Evolutionary conservation across 1,140 invertebrate species (phyloP).

Genomic region (Eriocheir sinensis): DNA sequence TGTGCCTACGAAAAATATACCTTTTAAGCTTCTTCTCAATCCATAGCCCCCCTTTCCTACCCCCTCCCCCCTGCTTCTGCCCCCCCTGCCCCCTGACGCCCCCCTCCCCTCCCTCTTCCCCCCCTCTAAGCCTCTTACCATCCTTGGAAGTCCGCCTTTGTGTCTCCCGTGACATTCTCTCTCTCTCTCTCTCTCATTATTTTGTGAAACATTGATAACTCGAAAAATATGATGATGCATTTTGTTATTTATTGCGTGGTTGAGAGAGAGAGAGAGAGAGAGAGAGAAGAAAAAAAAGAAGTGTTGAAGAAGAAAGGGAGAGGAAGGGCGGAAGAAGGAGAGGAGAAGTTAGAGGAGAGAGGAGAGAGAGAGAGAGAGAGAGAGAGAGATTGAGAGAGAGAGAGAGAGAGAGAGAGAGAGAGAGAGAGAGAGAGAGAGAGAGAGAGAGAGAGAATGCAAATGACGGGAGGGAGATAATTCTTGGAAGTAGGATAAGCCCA

Average conservation of each 20-base stretch:
- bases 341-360: no score
- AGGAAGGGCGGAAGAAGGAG: background rate
- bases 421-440: background rate
- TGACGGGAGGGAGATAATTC: background rate
- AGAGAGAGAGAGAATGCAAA: background rate
- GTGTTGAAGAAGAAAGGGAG: background rate
- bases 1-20: background rate
- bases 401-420: background rate
- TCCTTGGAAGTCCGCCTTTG: background rate
- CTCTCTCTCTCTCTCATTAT: background rate
- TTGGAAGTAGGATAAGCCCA: background rate
- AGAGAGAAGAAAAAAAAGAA: no score
- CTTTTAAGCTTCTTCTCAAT: background rate
- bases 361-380: background rate
- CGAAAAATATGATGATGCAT: no score
- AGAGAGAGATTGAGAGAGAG: constrained; percentile 38
- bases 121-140: background rate
- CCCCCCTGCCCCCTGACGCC: no score
- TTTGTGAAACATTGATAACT: no score
- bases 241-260: no score
- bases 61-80: no score
- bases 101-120: no score
- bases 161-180: constrained; percentile 1
- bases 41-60: background rate
- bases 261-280: background rate